Conservation (phyloP, 2,888 invertebrate species). For the Auanema freiburgensis region DNA sequence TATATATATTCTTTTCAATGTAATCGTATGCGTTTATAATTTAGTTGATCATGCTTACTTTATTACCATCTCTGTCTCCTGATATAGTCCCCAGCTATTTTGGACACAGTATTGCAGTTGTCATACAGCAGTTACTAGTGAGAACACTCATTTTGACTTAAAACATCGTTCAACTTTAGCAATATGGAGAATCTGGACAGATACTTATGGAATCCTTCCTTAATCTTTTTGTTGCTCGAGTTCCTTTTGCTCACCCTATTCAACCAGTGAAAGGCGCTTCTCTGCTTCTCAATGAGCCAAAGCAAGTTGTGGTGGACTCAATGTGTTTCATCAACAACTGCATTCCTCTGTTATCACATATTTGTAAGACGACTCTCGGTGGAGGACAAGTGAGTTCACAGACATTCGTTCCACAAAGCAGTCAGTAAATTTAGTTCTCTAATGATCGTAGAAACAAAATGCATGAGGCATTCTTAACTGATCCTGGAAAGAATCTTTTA, state of each 20-base stretch:
- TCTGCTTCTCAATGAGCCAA: slow-evolving; percentile 23
- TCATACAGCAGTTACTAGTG: slow-evolving; percentile 16
- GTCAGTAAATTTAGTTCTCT: slow-evolving; percentile 3
- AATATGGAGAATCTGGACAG: slow-evolving; percentile 14
- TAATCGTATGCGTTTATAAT: background rate
- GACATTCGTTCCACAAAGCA: background rate
- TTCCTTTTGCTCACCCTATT: background rate
- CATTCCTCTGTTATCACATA: slow-evolving; percentile 27
- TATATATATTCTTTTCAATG: slow-evolving; percentile 7
- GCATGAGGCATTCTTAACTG: slow-evolving; percentile 34
- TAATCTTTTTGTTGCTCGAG: slow-evolving; percentile 20
- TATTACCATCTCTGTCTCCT: slow-evolving; percentile 4
- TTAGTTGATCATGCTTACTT: slow-evolving; percentile 14
- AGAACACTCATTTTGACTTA: slow-evolving; percentile 6
- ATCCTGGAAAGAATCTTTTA: slow-evolving; percentile 29
- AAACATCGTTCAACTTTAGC: background rate
- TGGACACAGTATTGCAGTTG: slow-evolving; percentile 10
- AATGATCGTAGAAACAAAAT: slow-evolving; percentile 22
- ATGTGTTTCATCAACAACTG: slow-evolving; percentile 26
- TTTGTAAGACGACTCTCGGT: slow-evolving; percentile 22
- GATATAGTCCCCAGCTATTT: slow-evolving; percentile 11
- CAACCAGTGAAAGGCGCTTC: slow-evolving; percentile 4
- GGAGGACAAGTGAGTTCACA: background rate
- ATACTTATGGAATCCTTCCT: slow-evolving; percentile 28
- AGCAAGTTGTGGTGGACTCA: slow-evolving; percentile 26